Percentiles rank a stretch among this genome's conserved stretches.
Evolutionary conservation across 2,797 vertebrate genomes (phyloP).

Genomic region (Masticophis lateralis): DNA sequence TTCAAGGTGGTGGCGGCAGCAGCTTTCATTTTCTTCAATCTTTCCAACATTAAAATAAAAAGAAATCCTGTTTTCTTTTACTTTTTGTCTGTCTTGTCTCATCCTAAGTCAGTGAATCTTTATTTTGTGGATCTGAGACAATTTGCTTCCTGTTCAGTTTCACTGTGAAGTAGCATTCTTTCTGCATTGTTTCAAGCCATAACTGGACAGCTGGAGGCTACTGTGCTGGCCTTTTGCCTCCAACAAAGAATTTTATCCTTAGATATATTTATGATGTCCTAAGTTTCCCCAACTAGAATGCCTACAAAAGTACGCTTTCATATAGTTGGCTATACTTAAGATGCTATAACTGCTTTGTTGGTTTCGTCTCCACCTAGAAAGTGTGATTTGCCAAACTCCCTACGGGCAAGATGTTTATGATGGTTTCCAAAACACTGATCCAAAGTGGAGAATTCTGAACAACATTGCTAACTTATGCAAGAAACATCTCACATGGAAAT

Average conservation of each 20-base stretch:
- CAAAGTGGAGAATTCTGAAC: conserved; percentile 8
- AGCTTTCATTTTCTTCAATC: background rate
- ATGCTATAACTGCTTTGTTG: background rate
- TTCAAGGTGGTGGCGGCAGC: background rate
- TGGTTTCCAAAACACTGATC: background rate
- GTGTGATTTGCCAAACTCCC: background rate
- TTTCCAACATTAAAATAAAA: background rate
- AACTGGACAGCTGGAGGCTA: background rate
- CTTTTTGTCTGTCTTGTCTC: background rate
- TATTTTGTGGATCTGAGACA: background rate
- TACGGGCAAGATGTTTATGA: background rate
- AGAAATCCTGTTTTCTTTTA: background rate
- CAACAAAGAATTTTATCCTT: background rate
- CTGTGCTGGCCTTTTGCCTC: background rate
- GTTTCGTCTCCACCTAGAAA: background rate
- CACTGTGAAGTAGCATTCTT: background rate
- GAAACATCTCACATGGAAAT: conserved; percentile 18
- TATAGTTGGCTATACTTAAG: background rate
- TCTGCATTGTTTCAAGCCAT: background rate
- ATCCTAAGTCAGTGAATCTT: background rate
- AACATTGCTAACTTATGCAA: background rate
- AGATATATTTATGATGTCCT: background rate
- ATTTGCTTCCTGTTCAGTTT: background rate
- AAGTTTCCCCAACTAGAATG: no score
- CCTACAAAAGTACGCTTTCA: background rate